Conservation (phyloP, 2,113 vertebrate genomes). For the Oxygymnocypris stewartii region DNA sequence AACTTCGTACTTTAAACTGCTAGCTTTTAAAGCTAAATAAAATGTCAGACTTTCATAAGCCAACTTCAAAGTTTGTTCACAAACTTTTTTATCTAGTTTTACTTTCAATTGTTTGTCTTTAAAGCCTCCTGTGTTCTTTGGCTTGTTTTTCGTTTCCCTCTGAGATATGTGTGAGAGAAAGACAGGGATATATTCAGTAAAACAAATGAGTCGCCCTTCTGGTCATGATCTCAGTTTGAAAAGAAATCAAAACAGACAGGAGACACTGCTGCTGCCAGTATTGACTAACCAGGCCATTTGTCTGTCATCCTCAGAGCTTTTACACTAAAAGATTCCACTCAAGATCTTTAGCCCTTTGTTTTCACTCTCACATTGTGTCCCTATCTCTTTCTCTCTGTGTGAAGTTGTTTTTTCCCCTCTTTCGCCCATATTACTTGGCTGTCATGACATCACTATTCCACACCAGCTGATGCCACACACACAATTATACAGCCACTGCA, state of each 20-base stretch:
- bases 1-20: too few species aligned
- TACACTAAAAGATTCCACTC: conserved; percentile 24
- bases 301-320: conserved; percentile 33
- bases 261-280: conserved; percentile 30
- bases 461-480: background rate
- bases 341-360: conserved; percentile 15
- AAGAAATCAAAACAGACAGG: conserved; percentile 32
- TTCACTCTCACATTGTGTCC: background rate
- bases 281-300: conserved; percentile 31
- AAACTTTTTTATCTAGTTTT: too few species aligned
- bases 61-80: too few species aligned
- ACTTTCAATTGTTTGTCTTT: background rate
- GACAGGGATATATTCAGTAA: conserved; percentile 8
- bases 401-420: background rate
- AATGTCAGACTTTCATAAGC: too few species aligned
- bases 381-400: conserved; percentile 3
- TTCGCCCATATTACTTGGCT: background rate
- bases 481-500: background rate
- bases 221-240: conserved; percentile 11
- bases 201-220: conserved; percentile 29
- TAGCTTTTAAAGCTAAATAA: too few species aligned
- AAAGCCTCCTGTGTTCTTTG: background rate
- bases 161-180: background rate
- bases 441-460: background rate
- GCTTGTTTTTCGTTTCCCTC: background rate